Percentiles rank a stretch among this genome's conserved stretches.
phyloP scores from a whole-genome alignment of 2,888 invertebrate genomes.

The Xestia rhomboidea region DNA sequence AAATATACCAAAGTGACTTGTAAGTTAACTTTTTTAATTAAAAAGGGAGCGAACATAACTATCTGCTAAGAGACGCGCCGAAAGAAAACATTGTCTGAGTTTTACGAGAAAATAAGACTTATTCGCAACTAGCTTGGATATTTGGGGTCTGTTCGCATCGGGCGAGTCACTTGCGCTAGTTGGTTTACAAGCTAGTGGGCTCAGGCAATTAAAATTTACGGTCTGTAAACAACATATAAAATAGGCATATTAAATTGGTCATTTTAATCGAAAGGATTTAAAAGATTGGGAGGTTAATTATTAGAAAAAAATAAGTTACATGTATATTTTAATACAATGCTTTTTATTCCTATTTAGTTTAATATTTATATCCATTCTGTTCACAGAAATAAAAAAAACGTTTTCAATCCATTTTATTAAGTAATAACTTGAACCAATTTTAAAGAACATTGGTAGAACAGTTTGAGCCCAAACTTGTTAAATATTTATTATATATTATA shows the following conservation, averaged over 20 bases:
- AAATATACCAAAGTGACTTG: constrained; percentile 78
- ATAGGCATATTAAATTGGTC: not conserved
- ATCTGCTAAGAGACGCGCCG: constrained; percentile 49
- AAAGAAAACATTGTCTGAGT: constrained; percentile 69
- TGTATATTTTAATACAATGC: not conserved
- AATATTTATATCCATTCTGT: not conserved
- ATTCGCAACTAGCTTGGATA: constrained; percentile 68
- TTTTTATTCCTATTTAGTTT: not conserved
- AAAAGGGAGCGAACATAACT: constrained; percentile 70
- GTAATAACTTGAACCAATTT: constrained; percentile 1
- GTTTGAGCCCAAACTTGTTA: constrained; percentile 18
- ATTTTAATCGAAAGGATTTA: not conserved
- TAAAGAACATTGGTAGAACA: not conserved
- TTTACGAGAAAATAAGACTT: constrained; percentile 75
- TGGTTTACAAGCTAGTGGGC: not conserved
- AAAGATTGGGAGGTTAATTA: not conserved
- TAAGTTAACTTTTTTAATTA: constrained; percentile 83
- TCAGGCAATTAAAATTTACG: not conserved
- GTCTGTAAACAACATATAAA: not conserved
- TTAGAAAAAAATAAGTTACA: not conserved
- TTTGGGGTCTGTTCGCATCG: constrained; percentile 68
- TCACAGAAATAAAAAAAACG: not conserved
- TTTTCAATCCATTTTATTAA: constrained; percentile 2
- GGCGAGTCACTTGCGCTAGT: constrained; percentile 54
- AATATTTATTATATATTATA: constrained; percentile 34